phyloP scores from a whole-genome alignment of 1,140 invertebrate genomes.

The Rhynchophorus ferrugineus region DNA sequence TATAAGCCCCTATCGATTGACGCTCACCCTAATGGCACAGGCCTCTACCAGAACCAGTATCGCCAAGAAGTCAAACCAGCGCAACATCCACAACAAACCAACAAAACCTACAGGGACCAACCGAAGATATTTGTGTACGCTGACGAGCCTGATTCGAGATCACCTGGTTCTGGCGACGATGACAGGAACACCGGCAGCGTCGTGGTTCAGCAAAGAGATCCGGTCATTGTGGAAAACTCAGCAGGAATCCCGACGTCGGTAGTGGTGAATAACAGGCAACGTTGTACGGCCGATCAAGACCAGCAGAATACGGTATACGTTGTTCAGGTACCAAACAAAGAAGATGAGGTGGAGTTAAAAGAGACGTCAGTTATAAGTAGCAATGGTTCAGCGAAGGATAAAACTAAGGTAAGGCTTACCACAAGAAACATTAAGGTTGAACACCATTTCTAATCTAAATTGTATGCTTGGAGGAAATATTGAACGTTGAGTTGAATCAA shows the following conservation, averaged over 20 bases:
- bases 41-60: constrained; percentile 12
- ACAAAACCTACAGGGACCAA: background rate
- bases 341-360: background rate
- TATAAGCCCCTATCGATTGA: constrained; percentile 43
- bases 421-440: no score
- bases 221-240: constrained; percentile 3
- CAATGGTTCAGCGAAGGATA: no score
- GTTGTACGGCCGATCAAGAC: background rate
- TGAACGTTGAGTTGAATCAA: no score
- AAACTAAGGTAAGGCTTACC: no score
- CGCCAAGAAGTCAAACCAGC: constrained; percentile 28
- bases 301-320: constrained; percentile 29
- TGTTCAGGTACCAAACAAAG: constrained; percentile 31
- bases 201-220: background rate
- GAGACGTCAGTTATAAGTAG: constrained; percentile 43
- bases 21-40: constrained; percentile 15
- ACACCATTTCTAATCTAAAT: no score
- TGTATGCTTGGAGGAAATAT: no score
- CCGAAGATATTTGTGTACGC: background rate
- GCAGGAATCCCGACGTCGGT: background rate
- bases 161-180: background rate
- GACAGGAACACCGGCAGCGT: background rate
- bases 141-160: background rate
- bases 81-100: constrained; percentile 14
- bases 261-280: background rate